These are phyloP conservation scores for Neomorphus geoffroyi DNA, from an alignment of 2,797 vertebrate genomes.

Conservation along the genomic window DNA sequence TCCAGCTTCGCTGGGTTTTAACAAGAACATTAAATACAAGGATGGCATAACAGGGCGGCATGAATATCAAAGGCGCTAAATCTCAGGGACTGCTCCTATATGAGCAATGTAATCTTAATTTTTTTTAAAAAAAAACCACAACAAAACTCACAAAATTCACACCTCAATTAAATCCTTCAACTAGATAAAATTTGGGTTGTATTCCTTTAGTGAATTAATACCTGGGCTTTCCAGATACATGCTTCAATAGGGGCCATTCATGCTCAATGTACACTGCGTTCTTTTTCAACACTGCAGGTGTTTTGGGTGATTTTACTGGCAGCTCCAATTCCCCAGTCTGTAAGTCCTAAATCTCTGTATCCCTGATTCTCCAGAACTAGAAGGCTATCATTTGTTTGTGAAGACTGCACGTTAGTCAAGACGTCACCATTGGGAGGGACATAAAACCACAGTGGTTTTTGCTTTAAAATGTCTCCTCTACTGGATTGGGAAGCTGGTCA, in stretches of 20 bases:
- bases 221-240: neutral
- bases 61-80: neutral
- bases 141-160: too few relatives aligned
- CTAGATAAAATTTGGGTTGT: neutral
- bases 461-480: neutral
- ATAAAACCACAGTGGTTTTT: neutral
- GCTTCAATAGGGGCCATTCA: neutral
- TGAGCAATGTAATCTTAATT: neutral
- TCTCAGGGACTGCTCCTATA: neutral
- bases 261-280: neutral
- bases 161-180: neutral
- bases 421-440: neutral
- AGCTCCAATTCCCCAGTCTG: neutral
- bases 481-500: neutral
- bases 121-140: neutral
- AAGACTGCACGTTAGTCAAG: fast-evolving
- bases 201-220: neutral
- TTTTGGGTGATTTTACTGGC: neutral
- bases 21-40: neutral
- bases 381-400: neutral
- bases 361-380: neutral
- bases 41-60: neutral
- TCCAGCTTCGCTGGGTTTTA: slow-evolving; percentile 44
- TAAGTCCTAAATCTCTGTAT: neutral
- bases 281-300: neutral